Conservation (phyloP, 2,113 vertebrate genomes). For the Oxyura jamaicensis region DNA sequence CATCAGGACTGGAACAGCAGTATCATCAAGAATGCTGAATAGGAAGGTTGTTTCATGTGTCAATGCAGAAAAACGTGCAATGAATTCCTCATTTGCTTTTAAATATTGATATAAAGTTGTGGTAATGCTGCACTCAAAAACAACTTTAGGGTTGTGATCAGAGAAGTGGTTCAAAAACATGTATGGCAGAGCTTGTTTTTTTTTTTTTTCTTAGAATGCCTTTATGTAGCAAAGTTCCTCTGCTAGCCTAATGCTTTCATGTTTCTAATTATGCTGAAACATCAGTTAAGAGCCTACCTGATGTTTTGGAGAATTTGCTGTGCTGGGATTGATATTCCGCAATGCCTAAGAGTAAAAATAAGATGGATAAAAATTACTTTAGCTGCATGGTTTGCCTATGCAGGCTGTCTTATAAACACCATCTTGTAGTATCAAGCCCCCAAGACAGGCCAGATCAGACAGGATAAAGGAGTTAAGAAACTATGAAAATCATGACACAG, state of each 20-base stretch:
- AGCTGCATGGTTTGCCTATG: conserved; percentile 77
- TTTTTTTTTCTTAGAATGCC: conserved; percentile 19
- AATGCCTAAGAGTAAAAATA: conserved; percentile 87
- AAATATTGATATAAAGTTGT: conserved; percentile 5
- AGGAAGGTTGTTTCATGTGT: conserved; percentile 50
- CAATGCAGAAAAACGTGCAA: conserved; percentile 20
- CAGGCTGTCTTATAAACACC: conserved; percentile 77
- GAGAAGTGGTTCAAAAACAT: conserved; percentile 2
- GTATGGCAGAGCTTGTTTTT: neutral
- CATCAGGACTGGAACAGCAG: conserved; percentile 24
- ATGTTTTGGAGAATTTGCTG: conserved; percentile 88
- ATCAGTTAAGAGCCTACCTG: conserved; percentile 86
- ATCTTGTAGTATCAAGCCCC: conserved; percentile 75
- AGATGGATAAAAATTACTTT: conserved; percentile 84
- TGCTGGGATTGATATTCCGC: conserved; percentile 87
- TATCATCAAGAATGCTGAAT: conserved; percentile 60
- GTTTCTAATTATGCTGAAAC: conserved; percentile 76
- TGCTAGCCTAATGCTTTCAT: conserved; percentile 66
- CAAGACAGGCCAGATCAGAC: conserved; percentile 76
- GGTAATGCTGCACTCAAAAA: conserved; percentile 13
- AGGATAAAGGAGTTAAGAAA: conserved; percentile 68
- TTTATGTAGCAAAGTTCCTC: conserved; percentile 46
- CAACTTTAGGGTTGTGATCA: neutral
- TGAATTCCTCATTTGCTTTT: neutral
- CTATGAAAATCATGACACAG: conserved; percentile 54